These are phyloP conservation scores for Ascidia mentula DNA, from an alignment of 23 tunicate genomes.

Conservation along the genomic window DNA sequence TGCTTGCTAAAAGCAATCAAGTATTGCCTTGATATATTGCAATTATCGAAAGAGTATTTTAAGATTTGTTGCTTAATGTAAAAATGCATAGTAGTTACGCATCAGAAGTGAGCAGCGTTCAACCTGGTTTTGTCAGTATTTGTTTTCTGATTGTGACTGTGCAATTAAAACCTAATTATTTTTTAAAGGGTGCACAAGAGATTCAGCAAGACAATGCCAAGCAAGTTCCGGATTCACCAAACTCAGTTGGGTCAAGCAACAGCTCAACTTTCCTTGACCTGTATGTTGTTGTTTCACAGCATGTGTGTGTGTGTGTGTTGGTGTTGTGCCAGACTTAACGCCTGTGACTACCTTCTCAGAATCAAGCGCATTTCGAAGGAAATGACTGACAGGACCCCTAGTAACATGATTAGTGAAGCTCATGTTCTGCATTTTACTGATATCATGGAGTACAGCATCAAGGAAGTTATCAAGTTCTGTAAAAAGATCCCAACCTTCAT, in stretches of 20 bases:
- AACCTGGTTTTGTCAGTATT: too few relatives aligned
- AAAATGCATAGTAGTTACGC: too few relatives aligned
- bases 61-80: too few relatives aligned
- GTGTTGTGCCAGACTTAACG: background rate
- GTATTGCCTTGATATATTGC: too few relatives aligned
- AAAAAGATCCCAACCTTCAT: slow-evolving; percentile 68
- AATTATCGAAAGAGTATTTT: too few relatives aligned
- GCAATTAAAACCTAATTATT: background rate
- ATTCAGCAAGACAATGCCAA: slow-evolving; percentile 17
- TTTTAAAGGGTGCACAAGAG: slow-evolving; percentile 38
- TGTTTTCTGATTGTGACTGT: background rate
- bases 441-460: slow-evolving; percentile 92
- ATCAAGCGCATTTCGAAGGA: slow-evolving; percentile 69
- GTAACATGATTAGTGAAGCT: slow-evolving; percentile 54
- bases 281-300: slow-evolving; percentile 11
- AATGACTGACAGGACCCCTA: slow-evolving; percentile 71
- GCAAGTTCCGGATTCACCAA: slow-evolving; percentile 14
- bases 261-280: slow-evolving; percentile 60
- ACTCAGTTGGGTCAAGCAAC: slow-evolving; percentile 64
- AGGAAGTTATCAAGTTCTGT: slow-evolving; percentile 88
- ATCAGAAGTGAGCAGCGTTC: too few relatives aligned
- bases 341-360: slow-evolving; percentile 17
- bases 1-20: too few relatives aligned
- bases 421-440: slow-evolving; percentile 92
- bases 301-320: background rate